Base-by-base conservation (phyloP, 2,113 vertebrate species). In the Dunckerocampus dactyliophorus region DNA sequence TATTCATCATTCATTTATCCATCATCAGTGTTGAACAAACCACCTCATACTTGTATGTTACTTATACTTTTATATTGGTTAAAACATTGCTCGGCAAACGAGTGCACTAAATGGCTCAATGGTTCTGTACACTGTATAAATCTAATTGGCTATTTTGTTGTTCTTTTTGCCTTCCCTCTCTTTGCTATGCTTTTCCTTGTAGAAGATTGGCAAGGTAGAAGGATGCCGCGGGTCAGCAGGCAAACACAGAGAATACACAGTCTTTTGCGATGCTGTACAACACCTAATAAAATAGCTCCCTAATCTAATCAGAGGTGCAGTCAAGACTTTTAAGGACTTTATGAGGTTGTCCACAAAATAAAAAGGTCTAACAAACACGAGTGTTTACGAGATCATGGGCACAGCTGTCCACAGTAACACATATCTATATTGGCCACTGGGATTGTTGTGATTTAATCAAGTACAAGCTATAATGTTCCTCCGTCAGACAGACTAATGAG, bases 271-370 rank as follows among this genome's bases (percentile, higher is more conserved):
- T 58, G 50, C 22, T 60, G 20, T 22, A n/a, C 16, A 51, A 45
- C 43, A 58, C 17, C 20, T 49, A 58, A 24, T 67, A 60, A 19
- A 43, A 57, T 47, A 64, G 43, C 61, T 42, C 62, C 64, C 39
- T 39, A 17, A 8, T 17, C 48, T 42, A 7, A 64, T 56, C n/a
- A 16, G 43, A 42, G 22, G 37, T 45, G 47, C 48, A 22, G 12
- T 20, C 14, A 54, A 61, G 55, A 49, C 48, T 50, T 50, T 50
- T 12, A 28, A 24, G 49, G 55, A 69, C 46, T 63, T 76, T 71
- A 56, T n/a, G 49, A 58, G 49, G 43, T 31, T 47, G 31, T 68
- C 24, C 50, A 28, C 47, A 42, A 55, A 50, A 55, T 9, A 45
- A n/a, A 12, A 22, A 19, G 45, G 22, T 58, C 53, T 13, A 52